Base-by-base conservation (phyloP, 2,888 invertebrate species). In the Trichacis sp. region DNA sequence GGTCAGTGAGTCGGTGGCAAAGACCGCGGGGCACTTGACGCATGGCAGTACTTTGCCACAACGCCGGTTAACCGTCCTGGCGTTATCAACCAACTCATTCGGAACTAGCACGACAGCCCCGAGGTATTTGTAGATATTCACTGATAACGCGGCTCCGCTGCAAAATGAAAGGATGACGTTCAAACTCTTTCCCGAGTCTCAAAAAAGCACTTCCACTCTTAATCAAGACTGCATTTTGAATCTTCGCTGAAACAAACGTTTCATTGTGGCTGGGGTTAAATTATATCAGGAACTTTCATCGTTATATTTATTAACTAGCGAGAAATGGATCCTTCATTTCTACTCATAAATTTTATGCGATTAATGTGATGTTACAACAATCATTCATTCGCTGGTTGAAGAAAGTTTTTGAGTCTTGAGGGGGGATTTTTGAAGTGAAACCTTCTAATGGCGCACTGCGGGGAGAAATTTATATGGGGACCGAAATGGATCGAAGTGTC, bases 31-130 rank as follows among this genome's bases (percentile, higher is more conserved):
- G 40, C 46, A 50, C 55, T 55, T 61, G 61, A 62, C 56, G 56
- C 62, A 52, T 62, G 56, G 42, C 53, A 20, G 33, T 57, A 49
- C 52, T 57, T 63, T 56, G 53, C 56, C 38, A 56, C 20, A 51
- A 46, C 38, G 40, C 29, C 47, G 47, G 20, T 17, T 18, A 20
- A 17, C 30, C 48, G 48, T 48, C 30, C 48, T 48, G 30, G 61
- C 42, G 47, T 61, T 56, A 56, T 56, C 56, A 55, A 55, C 51
- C 47, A 38, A 11, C 20, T 60, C 60, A 51, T 55, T 55, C 55
- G 55, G 33, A 40, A 14, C 48, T 14, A 42, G 42, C 47, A 51
- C 45, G 45, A 50, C 49, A 29, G 45, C 61, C 47, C 43, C 51
- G 47, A 47, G 61, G 49, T 50, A 36, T 51, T 62, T 56, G 61